Evolutionary conservation across 2,113 vertebrate species (phyloP).

Genomic region (Oreochromis tanganicae): DNA sequence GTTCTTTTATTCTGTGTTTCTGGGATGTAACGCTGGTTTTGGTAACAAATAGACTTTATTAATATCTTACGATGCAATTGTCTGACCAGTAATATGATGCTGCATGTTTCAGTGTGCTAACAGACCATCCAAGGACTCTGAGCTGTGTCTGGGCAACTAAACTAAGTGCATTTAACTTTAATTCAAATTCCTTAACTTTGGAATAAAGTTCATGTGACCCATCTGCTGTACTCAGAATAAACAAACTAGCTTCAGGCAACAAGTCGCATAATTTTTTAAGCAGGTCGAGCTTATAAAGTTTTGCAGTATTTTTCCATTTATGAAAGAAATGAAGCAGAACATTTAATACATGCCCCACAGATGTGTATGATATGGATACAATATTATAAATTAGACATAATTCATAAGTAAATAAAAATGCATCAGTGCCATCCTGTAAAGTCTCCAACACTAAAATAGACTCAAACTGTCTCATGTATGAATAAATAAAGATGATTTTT

Average conservation of each 20-base stretch:
- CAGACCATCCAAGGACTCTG: background rate
- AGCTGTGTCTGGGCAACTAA: background rate
- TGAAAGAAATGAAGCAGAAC: background rate
- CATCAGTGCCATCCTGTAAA: background rate
- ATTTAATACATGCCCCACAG: background rate
- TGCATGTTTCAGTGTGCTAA: background rate
- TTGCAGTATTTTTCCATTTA: background rate
- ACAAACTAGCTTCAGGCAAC: background rate
- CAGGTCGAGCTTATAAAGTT: background rate
- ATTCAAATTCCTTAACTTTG: background rate
- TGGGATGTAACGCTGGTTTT: background rate
- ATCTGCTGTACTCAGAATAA: accelerated
- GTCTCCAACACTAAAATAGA: background rate
- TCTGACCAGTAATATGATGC: background rate
- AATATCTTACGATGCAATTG: background rate
- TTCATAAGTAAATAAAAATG: background rate
- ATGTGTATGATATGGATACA: accelerated
- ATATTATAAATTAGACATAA: background rate
- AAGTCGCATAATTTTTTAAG: background rate
- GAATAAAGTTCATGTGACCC: background rate
- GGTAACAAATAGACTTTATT: background rate
- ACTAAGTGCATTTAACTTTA: background rate
- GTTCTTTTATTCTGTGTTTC: background rate
- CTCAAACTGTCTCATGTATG: background rate
- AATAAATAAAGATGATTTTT: background rate